Evolutionary conservation across 2,797 vertebrate genomes (phyloP), one percentile per base, ranked within the genome.

Genomic region (Tragelaphus oryx): DNA sequence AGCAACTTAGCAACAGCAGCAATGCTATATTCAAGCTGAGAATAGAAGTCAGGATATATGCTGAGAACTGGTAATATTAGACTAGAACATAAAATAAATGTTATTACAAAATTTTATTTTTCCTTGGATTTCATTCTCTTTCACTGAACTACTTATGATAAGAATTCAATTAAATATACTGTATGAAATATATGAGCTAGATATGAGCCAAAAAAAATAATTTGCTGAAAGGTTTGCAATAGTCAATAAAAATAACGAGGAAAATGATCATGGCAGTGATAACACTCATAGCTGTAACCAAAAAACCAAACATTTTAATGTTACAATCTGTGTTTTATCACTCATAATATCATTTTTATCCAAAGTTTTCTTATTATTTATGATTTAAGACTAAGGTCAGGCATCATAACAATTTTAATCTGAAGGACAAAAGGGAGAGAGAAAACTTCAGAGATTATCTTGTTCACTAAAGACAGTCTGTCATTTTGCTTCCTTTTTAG

Each of bases 401-500:
- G 3, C 0, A 41, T 33, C 17, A 46, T 62, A 59, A 26, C 33
- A 46, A 57, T 74, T 87, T 95, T 85, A 79, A 87, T 93, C 87
- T 84, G 60, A 93, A 96, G 11, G 44, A 20, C 37, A 92, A 17
- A 41, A 6, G 14, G 18, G 3, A 60, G 4, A 86, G 5, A 71
- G 55, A 62, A 95, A 65, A 91, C 68, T 92, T 97, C 46, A 91
- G 41, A 74, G 16, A 76, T 24, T 76, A 81, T 4, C 41, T 71
- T 96, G 37, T 86, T 94, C 57, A 41, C 44, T 85, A 50, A 79
- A 79, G 59, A 14, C 7, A 82, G 91, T 57, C 37, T 96, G 46
- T 75, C 22, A 65, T 50, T 97, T 93, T 50, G 4, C 13, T 93
- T 91, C 59, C 59, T 76, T 96, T 90, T 62, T 79, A 96, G 78